These are phyloP conservation scores for Candidula unifasciata DNA, from an alignment of 2,888 invertebrate genomes.

Conservation along the genomic window DNA sequence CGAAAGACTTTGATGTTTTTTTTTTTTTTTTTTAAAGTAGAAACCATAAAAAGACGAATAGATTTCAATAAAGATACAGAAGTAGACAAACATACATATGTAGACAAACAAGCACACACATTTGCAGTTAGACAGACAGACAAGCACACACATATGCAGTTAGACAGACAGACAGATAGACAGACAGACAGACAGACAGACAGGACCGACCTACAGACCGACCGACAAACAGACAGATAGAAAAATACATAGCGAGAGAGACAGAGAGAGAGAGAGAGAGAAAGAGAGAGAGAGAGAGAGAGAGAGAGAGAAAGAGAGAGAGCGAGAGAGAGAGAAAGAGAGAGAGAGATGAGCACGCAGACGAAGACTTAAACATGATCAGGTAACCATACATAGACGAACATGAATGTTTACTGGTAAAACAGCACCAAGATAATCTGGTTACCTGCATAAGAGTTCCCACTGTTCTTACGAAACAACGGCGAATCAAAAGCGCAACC, in stretches of 20 bases:
- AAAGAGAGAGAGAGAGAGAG: slow-evolving; percentile 19
- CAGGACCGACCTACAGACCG: background rate
- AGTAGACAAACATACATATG: no score
- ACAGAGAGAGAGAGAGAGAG: slow-evolving; percentile 4
- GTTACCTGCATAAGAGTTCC: slow-evolving; percentile 29
- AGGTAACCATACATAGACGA: background rate
- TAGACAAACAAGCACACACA: no score
- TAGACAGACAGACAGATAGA: no score
- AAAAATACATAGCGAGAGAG: background rate
- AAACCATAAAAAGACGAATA: no score
- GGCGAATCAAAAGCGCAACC: slow-evolving; percentile 43
- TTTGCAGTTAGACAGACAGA: no score
- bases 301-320: slow-evolving; percentile 3
- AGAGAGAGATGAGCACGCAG: slow-evolving; percentile 1
- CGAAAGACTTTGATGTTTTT: no score
- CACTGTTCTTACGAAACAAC: slow-evolving; percentile 40
- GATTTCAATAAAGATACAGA: no score
- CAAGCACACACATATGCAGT: no score
- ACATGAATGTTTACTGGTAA: background rate
- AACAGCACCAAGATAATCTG: background rate
- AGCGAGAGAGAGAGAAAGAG: slow-evolving; percentile 12
- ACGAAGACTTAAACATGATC: background rate
- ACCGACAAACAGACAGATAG: background rate
- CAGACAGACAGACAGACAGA: no score
- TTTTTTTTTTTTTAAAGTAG: no score